Conservation (phyloP, 92 coral and sea anemone species). For the Zoanthus sociatus region DNA sequence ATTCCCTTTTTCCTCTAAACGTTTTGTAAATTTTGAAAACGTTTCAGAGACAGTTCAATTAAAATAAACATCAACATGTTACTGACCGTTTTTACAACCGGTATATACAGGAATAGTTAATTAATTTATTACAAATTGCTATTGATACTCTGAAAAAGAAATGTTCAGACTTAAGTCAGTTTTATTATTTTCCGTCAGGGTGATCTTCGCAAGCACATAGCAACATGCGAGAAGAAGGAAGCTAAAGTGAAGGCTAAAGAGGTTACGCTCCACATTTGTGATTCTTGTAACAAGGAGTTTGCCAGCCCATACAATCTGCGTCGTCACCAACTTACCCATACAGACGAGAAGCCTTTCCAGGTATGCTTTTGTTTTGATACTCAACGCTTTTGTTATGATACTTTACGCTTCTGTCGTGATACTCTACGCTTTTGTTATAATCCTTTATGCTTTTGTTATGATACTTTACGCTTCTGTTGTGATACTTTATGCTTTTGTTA, state of each 20-base stretch:
- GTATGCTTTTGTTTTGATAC: not conserved
- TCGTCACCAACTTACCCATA: slow-evolving; percentile 96
- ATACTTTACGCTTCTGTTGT: not conserved
- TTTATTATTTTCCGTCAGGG: slow-evolving; percentile 35
- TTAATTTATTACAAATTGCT: too few species aligned
- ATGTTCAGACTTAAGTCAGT: not conserved
- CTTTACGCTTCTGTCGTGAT: too few species aligned
- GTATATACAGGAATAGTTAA: too few species aligned
- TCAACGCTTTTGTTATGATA: not conserved
- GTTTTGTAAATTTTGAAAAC: too few species aligned
- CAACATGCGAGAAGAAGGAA: slow-evolving; percentile 92
- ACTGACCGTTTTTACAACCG: too few species aligned
- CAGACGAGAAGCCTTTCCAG: slow-evolving; percentile 94
- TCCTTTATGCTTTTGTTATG: not conserved
- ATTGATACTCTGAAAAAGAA: too few species aligned
- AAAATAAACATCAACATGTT: too few species aligned
- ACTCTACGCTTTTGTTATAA: too few species aligned
- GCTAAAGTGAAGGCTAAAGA: slow-evolving; percentile 81
- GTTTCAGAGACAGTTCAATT: too few species aligned
- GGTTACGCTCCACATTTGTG: slow-evolving; percentile 98
- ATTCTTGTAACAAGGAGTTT: slow-evolving; percentile 95
- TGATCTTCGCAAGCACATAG: slow-evolving; percentile 93
- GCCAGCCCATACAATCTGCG: slow-evolving; percentile 99
- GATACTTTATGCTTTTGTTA: not conserved
- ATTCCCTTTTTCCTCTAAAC: too few species aligned